Evolutionary conservation across 1,140 invertebrate genomes (phyloP).

Genomic region (Agrilus planipennis): DNA sequence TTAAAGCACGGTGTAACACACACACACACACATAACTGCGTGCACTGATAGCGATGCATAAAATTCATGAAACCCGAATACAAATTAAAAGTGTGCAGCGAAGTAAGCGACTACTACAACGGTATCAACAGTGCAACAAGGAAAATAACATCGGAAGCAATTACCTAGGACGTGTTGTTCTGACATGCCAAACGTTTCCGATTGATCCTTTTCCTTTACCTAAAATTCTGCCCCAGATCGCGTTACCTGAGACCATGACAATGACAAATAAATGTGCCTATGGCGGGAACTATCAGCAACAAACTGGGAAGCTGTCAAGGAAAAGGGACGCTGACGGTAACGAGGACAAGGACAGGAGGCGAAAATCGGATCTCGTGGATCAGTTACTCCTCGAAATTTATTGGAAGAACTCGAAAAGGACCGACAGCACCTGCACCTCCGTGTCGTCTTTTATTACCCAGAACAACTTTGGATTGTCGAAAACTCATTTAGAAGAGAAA

Average conservation of each 20-base stretch:
- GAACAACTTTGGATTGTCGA: slow-evolving; percentile 13
- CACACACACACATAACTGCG: too few relatives aligned
- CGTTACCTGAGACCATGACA: neutral
- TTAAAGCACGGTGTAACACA: too few relatives aligned
- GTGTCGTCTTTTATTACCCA: slow-evolving; percentile 26
- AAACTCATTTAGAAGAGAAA: slow-evolving; percentile 17
- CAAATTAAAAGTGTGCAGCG: too few relatives aligned
- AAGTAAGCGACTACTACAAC: too few relatives aligned
- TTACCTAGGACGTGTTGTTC: slow-evolving; percentile 25
- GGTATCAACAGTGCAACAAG: too few relatives aligned
- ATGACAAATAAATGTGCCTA: neutral
- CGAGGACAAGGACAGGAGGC: slow-evolving; percentile 8
- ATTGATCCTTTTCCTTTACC: neutral
- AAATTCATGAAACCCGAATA: too few relatives aligned
- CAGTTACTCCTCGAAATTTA: slow-evolving; percentile 26
- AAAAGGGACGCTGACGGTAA: neutral
- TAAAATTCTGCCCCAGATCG: neutral
- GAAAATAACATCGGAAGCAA: too few relatives aligned
- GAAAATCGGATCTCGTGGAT: slow-evolving; percentile 23
- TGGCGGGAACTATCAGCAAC: neutral
- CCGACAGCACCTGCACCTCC: slow-evolving; percentile 26
- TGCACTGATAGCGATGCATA: too few relatives aligned
- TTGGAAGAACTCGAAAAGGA: slow-evolving; percentile 18
- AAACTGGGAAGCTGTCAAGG: neutral
- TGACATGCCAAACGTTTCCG: slow-evolving; percentile 16